A percentile compares a stretch with the other conserved stretches of the same genome.
Evolutionary conservation across 2,113 vertebrate genomes (phyloP).

Genomic region (Tragelaphus buxtoni): DNA sequence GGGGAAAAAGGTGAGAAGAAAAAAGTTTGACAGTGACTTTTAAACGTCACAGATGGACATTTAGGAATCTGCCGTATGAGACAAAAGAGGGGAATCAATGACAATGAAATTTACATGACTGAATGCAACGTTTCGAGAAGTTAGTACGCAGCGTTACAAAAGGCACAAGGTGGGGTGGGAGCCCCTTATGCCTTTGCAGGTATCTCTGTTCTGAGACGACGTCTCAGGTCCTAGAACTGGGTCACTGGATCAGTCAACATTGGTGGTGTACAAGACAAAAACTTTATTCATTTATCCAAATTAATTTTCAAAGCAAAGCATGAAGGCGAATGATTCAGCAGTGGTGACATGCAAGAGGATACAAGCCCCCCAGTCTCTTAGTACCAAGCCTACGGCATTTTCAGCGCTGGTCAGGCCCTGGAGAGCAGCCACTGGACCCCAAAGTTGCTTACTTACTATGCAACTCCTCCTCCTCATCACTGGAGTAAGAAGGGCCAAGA

Average conservation of each 20-base stretch:
- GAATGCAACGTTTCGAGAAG: background rate
- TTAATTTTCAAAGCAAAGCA: constrained; percentile 9
- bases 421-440: constrained; percentile 26
- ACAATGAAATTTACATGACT: background rate
- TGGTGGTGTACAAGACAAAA: background rate
- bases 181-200: background rate
- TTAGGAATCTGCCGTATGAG: background rate
- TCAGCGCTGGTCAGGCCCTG: background rate
- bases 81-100: background rate
- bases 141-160: background rate
- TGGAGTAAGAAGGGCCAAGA: constrained; percentile 92
- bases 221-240: background rate
- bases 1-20: background rate
- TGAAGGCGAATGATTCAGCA: background rate
- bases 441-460: constrained; percentile 88
- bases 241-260: background rate
- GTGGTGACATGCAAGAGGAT: background rate
- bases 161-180: background rate
- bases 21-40: background rate
- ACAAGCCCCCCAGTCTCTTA: background rate
- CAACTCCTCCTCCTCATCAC: constrained; percentile 90
- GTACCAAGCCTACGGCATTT: background rate
- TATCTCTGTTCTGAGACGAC: background rate
- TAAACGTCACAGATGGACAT: background rate
- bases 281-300: background rate